phyloP scores from a whole-genome alignment of 1,140 invertebrate species.

The Drosophila ohnishii region DNA sequence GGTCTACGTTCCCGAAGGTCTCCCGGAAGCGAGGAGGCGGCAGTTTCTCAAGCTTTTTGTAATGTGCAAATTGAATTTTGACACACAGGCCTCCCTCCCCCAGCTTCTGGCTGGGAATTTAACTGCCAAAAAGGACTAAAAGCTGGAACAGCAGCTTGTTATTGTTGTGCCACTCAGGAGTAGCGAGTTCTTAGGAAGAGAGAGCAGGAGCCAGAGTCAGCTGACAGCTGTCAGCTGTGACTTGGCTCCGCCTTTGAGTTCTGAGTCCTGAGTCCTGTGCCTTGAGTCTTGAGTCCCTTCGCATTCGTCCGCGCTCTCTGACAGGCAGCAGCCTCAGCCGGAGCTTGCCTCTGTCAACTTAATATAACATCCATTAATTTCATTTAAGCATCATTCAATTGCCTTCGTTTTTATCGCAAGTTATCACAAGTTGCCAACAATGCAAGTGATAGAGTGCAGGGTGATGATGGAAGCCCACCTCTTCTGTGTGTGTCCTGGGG shows the following conservation, averaged over 20 bases:
- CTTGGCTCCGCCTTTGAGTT: slow-evolving; percentile 37
- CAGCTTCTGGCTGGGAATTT: slow-evolving; percentile 26
- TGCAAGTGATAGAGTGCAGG: slow-evolving; percentile 35
- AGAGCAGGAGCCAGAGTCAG: slow-evolving; percentile 16
- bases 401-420: slow-evolving; percentile 74
- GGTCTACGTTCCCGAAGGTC: slow-evolving; percentile 3
- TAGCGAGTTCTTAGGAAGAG: background rate
- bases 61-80: slow-evolving; percentile 77
- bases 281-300: slow-evolving; percentile 1
- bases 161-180: slow-evolving; percentile 26
- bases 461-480: background rate
- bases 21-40: slow-evolving; percentile 25
- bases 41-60: slow-evolving; percentile 25
- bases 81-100: slow-evolving; percentile 38
- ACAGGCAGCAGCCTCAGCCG: background rate
- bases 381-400: slow-evolving; percentile 81
- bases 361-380: slow-evolving; percentile 83
- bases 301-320: slow-evolving; percentile 20
- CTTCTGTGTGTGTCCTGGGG: background rate
- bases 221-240: slow-evolving; percentile 58
- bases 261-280: background rate
- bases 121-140: slow-evolving; percentile 28
- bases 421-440: slow-evolving; percentile 68
- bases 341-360: slow-evolving; percentile 70
- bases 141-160: slow-evolving; percentile 7